Evolutionary conservation across 2,113 vertebrate genomes (phyloP).

Genomic region (Microtus oregoni): DNA sequence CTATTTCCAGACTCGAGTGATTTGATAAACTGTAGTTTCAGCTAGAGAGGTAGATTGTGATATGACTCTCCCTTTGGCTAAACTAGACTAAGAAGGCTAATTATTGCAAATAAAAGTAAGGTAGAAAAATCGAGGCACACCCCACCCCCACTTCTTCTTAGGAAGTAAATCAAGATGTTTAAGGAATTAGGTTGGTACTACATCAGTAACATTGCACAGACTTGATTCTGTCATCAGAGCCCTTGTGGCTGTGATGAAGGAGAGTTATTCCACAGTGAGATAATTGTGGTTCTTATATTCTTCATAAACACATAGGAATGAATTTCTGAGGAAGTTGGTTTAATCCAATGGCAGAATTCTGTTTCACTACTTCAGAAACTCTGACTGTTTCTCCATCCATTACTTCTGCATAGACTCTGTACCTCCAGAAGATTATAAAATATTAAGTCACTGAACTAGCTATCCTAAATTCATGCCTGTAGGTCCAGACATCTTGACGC

Average conservation of each 20-base stretch:
- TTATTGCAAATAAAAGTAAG: constrained; percentile 7
- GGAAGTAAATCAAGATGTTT: not conserved
- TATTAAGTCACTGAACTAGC: not conserved
- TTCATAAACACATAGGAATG: not conserved
- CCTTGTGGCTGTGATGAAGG: not conserved
- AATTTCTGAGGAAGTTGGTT: not conserved
- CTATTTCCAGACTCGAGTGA: not conserved
- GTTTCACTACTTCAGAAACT: not conserved
- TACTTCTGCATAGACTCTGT: not conserved
- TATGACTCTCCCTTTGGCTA: not conserved
- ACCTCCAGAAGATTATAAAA: not conserved
- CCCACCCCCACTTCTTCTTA: not conserved
- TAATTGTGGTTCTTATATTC: not conserved
- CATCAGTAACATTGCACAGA: not conserved
- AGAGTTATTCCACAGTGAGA: not conserved
- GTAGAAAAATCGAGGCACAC: not conserved
- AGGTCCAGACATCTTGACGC: constrained; percentile 92
- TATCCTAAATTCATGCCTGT: constrained; percentile 38
- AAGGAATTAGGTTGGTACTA: not conserved
- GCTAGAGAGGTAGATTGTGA: not conserved
- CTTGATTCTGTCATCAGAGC: not conserved
- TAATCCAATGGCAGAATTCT: not conserved
- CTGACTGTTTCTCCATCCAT: not conserved
- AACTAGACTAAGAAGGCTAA: not conserved
- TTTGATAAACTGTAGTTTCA: constrained; percentile 9